phyloP scores from a whole-genome alignment of 2,888 invertebrate genomes.

The Pediacus dermestoides region DNA sequence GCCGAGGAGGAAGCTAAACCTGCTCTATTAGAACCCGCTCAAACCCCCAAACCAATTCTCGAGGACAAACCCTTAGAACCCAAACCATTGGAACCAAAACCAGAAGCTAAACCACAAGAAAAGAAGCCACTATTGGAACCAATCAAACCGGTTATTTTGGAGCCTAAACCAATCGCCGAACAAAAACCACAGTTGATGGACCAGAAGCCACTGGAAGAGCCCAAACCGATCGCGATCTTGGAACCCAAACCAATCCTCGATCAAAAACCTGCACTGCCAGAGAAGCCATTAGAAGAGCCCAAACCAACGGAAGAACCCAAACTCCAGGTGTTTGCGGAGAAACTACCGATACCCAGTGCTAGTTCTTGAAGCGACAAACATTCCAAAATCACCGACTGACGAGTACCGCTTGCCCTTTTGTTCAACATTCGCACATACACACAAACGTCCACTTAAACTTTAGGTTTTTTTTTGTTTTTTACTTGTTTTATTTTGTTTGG shows the following conservation, averaged over 20 bases:
- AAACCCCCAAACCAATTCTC: not conserved
- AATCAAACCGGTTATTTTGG: slow-evolving; percentile 13
- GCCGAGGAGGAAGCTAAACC: slow-evolving; percentile 29
- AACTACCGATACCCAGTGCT: slow-evolving; percentile 36
- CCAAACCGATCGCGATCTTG: slow-evolving; percentile 22
- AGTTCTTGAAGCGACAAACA: slow-evolving; percentile 41
- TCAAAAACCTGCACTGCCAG: slow-evolving; percentile 4
- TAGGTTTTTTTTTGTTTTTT: slow-evolving; percentile 18
- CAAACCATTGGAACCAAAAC: slow-evolving; percentile 17
- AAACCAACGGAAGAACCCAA: slow-evolving; percentile 25
- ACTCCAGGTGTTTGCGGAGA: slow-evolving; percentile 32
- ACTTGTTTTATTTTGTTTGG: slow-evolving; percentile 15
- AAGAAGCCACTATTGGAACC: slow-evolving; percentile 6
- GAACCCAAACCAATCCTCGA: slow-evolving; percentile 22
- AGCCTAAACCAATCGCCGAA: slow-evolving; percentile 45
- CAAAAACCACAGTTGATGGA: slow-evolving; percentile 22
- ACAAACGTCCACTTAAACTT: slow-evolving; percentile 35
- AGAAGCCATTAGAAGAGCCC: slow-evolving; percentile 20
- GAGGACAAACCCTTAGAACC: slow-evolving; percentile 11
- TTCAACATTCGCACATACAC: slow-evolving; percentile 30
- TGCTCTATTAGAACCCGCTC: too few species aligned
- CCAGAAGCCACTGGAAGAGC: slow-evolving; percentile 12
- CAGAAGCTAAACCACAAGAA: slow-evolving; percentile 14
- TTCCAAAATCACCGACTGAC: slow-evolving; percentile 29
- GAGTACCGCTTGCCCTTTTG: slow-evolving; percentile 47